These are phyloP conservation scores for Drosophila anceps DNA, from an alignment of 2,888 invertebrate genomes.

Conservation along the genomic window DNA sequence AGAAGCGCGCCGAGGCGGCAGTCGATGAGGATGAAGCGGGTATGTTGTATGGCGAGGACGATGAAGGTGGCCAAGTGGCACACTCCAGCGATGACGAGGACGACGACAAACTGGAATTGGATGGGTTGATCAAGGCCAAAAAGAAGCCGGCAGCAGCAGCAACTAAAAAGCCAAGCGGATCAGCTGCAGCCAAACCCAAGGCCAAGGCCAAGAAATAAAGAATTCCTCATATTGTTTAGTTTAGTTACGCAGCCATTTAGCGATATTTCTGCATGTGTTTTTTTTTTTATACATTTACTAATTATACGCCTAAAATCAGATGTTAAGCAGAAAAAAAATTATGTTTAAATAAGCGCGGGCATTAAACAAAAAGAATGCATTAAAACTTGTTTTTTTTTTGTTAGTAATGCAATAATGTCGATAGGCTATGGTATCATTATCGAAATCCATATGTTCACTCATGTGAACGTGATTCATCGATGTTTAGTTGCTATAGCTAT, in stretches of 20 bases:
- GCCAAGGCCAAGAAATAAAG: constrained; percentile 76
- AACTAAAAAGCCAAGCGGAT: constrained; percentile 55
- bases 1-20: constrained; percentile 87
- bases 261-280: constrained; percentile 21
- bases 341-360: neutral
- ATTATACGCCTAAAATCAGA: constrained; percentile 7
- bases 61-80: constrained; percentile 63
- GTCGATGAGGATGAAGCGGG: constrained; percentile 83
- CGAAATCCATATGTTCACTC: neutral
- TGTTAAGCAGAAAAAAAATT: constrained; percentile 8
- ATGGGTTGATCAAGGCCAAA: constrained; percentile 90
- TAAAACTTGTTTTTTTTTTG: neutral
- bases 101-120: constrained; percentile 88
- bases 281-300: constrained; percentile 6
- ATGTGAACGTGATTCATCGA: neutral
- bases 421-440: neutral
- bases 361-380: neutral
- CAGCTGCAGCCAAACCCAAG: constrained; percentile 63
- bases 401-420: neutral
- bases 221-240: constrained; percentile 20
- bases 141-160: constrained; percentile 67
- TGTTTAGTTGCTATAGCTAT: neutral
- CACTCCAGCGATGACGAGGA: constrained; percentile 86
- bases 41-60: constrained; percentile 84
- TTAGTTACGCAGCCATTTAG: constrained; percentile 13